Percentiles rank a stretch among this genome's conserved stretches.
Evolutionary conservation across 2,797 vertebrate species (phyloP).

Genomic region (Hybognathus amarus): DNA sequence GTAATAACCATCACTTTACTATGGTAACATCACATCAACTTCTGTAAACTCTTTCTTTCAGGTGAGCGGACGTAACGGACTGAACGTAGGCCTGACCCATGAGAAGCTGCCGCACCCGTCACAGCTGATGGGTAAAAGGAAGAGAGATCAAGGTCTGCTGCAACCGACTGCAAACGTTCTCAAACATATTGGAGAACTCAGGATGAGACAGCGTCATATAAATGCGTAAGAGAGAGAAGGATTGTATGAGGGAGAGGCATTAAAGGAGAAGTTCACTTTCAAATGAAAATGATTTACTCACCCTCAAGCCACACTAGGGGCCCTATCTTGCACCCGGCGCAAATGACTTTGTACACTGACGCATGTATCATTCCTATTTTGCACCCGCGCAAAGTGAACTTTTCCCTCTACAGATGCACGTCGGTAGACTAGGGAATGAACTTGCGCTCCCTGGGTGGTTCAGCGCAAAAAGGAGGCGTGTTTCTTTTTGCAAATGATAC

Average conservation of each 20-base stretch:
- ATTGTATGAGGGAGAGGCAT: neutral
- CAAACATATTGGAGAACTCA: constrained; percentile 62
- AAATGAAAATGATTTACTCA: no score
- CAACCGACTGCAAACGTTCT: constrained; percentile 46
- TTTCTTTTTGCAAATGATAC: no score
- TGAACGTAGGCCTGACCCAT: neutral
- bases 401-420: no score
- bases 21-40: neutral
- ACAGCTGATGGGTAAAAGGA: constrained; percentile 58
- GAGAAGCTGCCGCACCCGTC: constrained; percentile 58
- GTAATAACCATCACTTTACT: neutral
- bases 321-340: no score
- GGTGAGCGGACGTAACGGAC: constrained; percentile 7
- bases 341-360: no score
- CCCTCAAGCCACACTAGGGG: no score
- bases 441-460: no score
- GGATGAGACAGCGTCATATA: constrained; percentile 56
- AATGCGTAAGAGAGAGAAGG: constrained; percentile 55
- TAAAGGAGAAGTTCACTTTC: no score
- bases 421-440: no score
- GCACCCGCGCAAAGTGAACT: no score
- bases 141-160: constrained; percentile 29
- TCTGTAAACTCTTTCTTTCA: constrained; percentile 3
- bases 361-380: no score
- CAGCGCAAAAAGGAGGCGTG: no score